Evolutionary conservation across 2,888 invertebrate species (phyloP).

Genomic region (Agrilus cyanescens): DNA sequence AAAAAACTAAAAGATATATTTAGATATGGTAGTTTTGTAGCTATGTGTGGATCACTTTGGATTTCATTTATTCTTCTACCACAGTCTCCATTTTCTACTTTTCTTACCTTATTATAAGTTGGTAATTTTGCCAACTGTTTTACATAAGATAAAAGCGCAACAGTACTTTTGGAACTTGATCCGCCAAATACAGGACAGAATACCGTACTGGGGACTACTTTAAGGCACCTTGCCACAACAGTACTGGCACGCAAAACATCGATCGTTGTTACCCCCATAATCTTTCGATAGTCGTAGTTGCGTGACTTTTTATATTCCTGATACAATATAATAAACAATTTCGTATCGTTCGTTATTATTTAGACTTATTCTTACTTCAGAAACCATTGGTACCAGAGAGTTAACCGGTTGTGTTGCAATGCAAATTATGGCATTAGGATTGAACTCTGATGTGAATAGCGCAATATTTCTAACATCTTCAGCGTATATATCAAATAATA

Average conservation of each 20-base stretch:
- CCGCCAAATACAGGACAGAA: conserved; percentile 31
- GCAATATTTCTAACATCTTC: conserved; percentile 27
- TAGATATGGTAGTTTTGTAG: too few relatives aligned
- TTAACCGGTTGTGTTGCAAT: conserved; percentile 30
- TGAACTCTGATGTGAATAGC: conserved; percentile 29
- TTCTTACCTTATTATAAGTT: conserved; percentile 7
- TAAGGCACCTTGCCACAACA: conserved; percentile 20
- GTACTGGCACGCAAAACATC: conserved; percentile 25
- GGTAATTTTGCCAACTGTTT: conserved; percentile 15
- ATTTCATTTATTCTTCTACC: too few relatives aligned
- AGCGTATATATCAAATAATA: conserved; percentile 27
- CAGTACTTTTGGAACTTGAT: conserved; percentile 21
- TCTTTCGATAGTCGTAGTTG: conserved; percentile 24
- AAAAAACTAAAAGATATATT: too few relatives aligned
- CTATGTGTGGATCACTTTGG: too few relatives aligned
- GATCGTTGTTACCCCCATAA: conserved; percentile 27
- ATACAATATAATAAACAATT: conserved; percentile 2
- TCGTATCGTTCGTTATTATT: too few relatives aligned
- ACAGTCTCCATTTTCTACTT: too few relatives aligned
- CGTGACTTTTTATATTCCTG: conserved; percentile 31
- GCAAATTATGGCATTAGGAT: conserved; percentile 27
- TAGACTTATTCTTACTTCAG: conserved; percentile 22
- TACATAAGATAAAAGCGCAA: conserved; percentile 30
- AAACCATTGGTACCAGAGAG: conserved; percentile 31
- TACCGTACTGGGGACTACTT: conserved; percentile 21